Evolutionary conservation across 2,113 vertebrate species (phyloP).

Genomic region (Mola mola): DNA sequence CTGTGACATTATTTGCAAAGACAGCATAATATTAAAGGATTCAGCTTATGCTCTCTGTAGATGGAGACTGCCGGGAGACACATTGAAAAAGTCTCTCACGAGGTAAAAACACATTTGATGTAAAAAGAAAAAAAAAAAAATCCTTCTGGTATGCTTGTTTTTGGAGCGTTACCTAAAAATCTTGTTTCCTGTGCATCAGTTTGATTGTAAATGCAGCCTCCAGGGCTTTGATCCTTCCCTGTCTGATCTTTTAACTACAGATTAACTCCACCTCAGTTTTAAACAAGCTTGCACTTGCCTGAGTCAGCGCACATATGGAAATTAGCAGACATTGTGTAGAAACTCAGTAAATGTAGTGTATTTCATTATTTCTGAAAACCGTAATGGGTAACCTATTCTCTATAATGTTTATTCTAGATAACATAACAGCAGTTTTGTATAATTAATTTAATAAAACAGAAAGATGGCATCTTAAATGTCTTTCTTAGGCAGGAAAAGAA

Average conservation of each 20-base stretch:
- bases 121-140: too few species aligned
- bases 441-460: not conserved
- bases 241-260: constrained; percentile 66
- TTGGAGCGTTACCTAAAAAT: constrained; percentile 23
- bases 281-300: constrained; percentile 42
- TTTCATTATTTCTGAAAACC: constrained; percentile 14
- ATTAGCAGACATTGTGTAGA: constrained; percentile 29
- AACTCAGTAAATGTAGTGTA: constrained; percentile 28
- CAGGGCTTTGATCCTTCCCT: constrained; percentile 65
- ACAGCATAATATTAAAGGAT: constrained; percentile 58
- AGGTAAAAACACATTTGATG: not conserved
- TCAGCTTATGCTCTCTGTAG: constrained; percentile 43
- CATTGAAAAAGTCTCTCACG: constrained; percentile 38
- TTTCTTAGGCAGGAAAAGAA: constrained; percentile 10
- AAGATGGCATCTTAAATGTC: constrained; percentile 2
- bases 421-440: not conserved
- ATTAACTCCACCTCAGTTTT: constrained; percentile 43
- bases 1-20: constrained; percentile 74
- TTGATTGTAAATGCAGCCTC: constrained; percentile 55
- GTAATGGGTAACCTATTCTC: not conserved
- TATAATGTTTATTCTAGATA: not conserved
- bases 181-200: constrained; percentile 43
- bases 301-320: constrained; percentile 28
- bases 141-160: constrained; percentile 17
- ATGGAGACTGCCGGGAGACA: constrained; percentile 34